Conservation (phyloP, 2,797 vertebrate genomes). For the Tarsius wallacei region DNA sequence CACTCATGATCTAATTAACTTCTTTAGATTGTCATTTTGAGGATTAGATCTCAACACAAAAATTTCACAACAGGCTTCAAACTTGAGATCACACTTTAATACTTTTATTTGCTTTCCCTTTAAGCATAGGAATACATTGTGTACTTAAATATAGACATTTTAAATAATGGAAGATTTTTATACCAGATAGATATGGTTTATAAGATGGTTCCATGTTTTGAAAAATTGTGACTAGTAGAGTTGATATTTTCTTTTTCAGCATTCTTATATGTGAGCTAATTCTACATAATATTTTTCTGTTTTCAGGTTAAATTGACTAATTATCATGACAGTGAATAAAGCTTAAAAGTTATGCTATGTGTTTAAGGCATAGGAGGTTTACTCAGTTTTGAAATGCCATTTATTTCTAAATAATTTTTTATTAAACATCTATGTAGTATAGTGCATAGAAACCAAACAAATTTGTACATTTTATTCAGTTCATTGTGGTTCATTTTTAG, state of each 20-base stretch:
- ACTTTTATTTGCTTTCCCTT: slow-evolving; percentile 35
- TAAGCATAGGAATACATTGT: background rate
- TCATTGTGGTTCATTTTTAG: background rate
- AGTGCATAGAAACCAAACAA: background rate
- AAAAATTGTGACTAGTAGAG: background rate
- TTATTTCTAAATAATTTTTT: background rate
- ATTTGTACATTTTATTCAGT: slow-evolving; percentile 5
- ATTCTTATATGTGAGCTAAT: background rate
- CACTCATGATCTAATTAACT: background rate
- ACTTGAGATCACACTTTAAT: background rate
- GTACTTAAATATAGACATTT: background rate
- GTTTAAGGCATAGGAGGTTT: background rate
- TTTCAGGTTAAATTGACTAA: background rate
- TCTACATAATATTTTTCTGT: background rate
- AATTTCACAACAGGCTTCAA: background rate
- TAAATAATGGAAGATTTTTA: background rate
- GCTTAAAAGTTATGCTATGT: background rate
- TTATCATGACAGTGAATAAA: slow-evolving; percentile 5
- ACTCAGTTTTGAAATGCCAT: background rate
- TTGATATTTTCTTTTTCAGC: background rate
- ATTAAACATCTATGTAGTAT: background rate
- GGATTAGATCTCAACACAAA: background rate
- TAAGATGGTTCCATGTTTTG: background rate
- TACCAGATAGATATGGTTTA: background rate
- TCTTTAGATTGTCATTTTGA: background rate